A percentile compares a stretch with the other conserved stretches of the same genome.
Evolutionary conservation across 53 echinoderm and acorn worm genomes (phyloP).

Genomic region (Glandiceps talaboti): DNA sequence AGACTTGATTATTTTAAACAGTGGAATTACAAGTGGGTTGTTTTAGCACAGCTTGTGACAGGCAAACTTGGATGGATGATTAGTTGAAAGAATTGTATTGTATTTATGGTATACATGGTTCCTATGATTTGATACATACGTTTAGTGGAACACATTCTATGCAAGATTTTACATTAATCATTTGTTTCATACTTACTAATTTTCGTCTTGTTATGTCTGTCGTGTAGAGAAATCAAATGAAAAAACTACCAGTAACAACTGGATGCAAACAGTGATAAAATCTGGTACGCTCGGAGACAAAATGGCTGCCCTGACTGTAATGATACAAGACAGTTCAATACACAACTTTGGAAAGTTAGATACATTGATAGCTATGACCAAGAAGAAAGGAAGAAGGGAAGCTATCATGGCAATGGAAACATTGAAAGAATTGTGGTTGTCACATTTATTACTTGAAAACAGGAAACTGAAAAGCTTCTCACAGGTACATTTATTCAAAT

Average conservation of each 20-base stretch:
- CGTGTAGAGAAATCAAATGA: conserved; percentile 36
- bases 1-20: too few species aligned
- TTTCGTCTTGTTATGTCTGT: too few species aligned
- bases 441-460: conserved; percentile 59
- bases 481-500: conserved; percentile 27
- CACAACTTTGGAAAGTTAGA: conserved; percentile 54
- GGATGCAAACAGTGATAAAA: conserved; percentile 86
- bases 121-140: too few species aligned
- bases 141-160: too few species aligned
- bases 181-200: too few species aligned
- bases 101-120: neutral
- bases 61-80: too few species aligned
- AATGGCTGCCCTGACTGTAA: conserved; percentile 71
- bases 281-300: conserved; percentile 86
- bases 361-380: conserved; percentile 57
- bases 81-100: neutral
- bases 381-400: conserved; percentile 87
- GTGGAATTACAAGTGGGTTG: too few species aligned
- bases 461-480: conserved; percentile 69
- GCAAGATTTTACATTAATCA: too few species aligned
- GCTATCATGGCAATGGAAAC: conserved; percentile 64
- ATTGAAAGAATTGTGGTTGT: conserved; percentile 61
- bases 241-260: conserved; percentile 39
- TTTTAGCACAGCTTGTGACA: too few species aligned
- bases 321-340: conserved; percentile 64